Evolutionary conservation across 2,797 vertebrate species (phyloP).

Genomic region (Halcyon smyrnensis): DNA sequence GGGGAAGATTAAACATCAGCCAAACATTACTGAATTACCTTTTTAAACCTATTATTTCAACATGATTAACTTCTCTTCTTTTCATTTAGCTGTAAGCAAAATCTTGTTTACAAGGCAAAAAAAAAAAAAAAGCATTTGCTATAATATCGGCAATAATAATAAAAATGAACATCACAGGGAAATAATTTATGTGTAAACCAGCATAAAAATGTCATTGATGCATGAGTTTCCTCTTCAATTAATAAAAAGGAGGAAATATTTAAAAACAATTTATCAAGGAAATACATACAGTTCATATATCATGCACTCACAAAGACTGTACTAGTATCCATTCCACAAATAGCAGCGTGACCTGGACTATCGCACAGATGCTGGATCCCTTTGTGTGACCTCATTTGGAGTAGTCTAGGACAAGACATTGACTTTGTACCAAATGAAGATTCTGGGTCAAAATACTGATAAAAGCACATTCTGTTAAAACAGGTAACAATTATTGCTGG

Average conservation of each 20-base stretch:
- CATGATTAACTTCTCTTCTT: conserved; percentile 85
- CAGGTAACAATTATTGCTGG: not conserved
- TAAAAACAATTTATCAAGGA: conserved; percentile 94
- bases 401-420: conserved; percentile 26
- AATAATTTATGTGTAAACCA: conserved; percentile 94
- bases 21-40: conserved; percentile 83
- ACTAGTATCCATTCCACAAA: conserved; percentile 88
- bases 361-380: conserved; percentile 67
- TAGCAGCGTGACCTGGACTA: conserved; percentile 78
- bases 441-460: not conserved
- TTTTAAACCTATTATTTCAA: conserved; percentile 88
- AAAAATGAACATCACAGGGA: conserved; percentile 83
- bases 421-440: not conserved
- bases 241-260: conserved; percentile 99
- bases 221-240: conserved; percentile 96
- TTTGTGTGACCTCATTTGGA: conserved; percentile 78
- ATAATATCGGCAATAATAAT: conserved; percentile 84
- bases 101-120: conserved; percentile 85
- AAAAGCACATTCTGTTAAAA: not conserved
- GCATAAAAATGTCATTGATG: conserved; percentile 94
- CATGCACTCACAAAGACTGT: conserved; percentile 90
- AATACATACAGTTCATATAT: conserved; percentile 93
- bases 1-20: conserved; percentile 82
- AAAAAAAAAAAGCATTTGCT: conserved; percentile 79
- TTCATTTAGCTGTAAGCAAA: conserved; percentile 85